phyloP scores from a whole-genome alignment of 2,113 vertebrate genomes.

The Arenaria interpres region DNA sequence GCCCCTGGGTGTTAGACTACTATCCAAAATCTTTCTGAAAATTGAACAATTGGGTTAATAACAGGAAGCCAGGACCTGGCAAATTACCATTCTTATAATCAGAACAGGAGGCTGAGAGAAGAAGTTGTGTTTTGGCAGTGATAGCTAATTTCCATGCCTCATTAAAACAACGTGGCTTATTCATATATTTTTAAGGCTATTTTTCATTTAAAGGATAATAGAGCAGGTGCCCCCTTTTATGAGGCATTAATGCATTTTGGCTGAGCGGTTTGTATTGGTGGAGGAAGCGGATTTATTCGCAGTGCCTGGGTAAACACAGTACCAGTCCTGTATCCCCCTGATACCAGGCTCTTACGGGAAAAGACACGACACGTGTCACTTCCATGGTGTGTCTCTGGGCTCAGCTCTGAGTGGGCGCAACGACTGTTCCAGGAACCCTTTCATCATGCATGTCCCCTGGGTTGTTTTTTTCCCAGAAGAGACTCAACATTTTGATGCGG shows the following conservation, averaged over 20 bases:
- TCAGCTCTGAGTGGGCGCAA: neutral
- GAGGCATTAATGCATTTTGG: neutral
- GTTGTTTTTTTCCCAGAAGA: neutral
- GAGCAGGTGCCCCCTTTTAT: neutral
- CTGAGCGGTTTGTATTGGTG: neutral
- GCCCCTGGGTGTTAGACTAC: neutral
- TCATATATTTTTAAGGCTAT: neutral
- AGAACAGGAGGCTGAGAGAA: constrained; percentile 26
- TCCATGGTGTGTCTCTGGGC: neutral
- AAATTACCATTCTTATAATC: constrained; percentile 31
- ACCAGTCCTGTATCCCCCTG: neutral
- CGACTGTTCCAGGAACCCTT: neutral
- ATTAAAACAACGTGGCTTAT: neutral
- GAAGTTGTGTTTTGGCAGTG: constrained; percentile 30
- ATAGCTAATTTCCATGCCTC: constrained; percentile 36
- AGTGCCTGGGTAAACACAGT: constrained; percentile 9
- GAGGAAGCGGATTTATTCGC: neutral
- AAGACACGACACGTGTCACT: neutral
- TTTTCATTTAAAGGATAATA: neutral
- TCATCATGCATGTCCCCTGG: neutral
- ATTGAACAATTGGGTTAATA: constrained; percentile 46
- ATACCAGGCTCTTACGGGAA: neutral
- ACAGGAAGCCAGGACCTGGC: constrained; percentile 46
- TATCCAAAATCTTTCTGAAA: constrained; percentile 42
- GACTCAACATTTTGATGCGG: neutral